Conservation (phyloP, 2,797 vertebrate species). For the Micropoecilia bifurca region DNA sequence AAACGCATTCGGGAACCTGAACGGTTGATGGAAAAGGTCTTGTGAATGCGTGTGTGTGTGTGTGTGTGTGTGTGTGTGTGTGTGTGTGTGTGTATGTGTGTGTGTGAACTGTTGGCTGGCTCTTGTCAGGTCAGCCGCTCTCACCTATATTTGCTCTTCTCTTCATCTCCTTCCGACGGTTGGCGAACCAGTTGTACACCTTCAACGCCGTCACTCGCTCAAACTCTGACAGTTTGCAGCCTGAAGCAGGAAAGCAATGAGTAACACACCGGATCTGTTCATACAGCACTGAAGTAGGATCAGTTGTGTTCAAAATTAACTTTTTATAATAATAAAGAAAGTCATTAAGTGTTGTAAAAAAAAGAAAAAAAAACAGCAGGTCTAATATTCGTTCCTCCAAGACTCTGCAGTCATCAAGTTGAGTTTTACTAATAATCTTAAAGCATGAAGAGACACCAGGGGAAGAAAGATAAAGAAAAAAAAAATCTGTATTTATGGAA, state of each 20-base stretch:
- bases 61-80: too few species aligned
- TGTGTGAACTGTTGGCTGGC: not conserved
- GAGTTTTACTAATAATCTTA: not conserved
- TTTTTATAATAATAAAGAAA: not conserved
- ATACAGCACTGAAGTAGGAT: not conserved
- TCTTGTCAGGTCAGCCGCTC: not conserved
- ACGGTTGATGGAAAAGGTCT: too few species aligned
- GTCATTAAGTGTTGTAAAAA: not conserved
- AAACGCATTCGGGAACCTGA: not conserved
- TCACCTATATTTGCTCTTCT: conserved; percentile 87
- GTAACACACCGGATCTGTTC: not conserved
- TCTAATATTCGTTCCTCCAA: not conserved
- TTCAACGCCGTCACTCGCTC: conserved; percentile 86
- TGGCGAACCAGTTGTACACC: conserved; percentile 90
- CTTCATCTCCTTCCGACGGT: conserved; percentile 89
- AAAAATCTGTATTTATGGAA: not conserved
- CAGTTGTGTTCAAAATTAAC: not conserved
- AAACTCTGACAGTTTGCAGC: conserved; percentile 86
- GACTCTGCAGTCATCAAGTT: not conserved
- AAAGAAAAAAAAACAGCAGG: not conserved
- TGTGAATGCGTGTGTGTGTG: too few species aligned
- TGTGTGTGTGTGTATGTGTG: rapidly evolving
- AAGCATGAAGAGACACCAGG: not conserved
- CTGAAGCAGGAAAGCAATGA: conserved; percentile 48
- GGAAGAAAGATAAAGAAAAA: not conserved